Percentiles rank a stretch among this genome's conserved stretches.
Conservation (phyloP, 2,797 vertebrate genomes). For the Diplodus puntazzo region DNA sequence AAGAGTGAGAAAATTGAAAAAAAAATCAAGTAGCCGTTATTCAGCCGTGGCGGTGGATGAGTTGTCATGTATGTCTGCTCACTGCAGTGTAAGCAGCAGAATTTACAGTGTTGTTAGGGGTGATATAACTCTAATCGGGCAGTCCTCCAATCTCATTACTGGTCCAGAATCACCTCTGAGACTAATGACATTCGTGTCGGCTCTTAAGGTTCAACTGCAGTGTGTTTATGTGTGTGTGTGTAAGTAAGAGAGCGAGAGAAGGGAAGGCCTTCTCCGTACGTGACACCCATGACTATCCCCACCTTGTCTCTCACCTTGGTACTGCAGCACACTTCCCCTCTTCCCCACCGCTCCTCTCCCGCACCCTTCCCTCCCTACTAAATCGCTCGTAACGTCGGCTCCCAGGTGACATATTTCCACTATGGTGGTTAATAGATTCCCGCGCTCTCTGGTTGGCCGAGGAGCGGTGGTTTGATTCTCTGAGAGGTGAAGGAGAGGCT, state of each 20-base stretch:
- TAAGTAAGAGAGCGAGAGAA: slow-evolving; percentile 11
- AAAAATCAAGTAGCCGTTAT: slow-evolving; percentile 12
- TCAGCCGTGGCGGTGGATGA: slow-evolving; percentile 22
- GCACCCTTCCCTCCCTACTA: slow-evolving; percentile 53
- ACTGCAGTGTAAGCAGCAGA: slow-evolving; percentile 59
- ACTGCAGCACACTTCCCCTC: slow-evolving; percentile 67
- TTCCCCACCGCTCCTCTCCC: slow-evolving; percentile 32
- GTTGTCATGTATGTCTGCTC: slow-evolving; percentile 43
- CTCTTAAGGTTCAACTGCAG: slow-evolving; percentile 59
- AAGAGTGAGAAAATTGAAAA: background rate
- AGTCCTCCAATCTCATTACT: slow-evolving; percentile 79
- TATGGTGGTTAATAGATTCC: slow-evolving; percentile 62
- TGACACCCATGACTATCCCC: slow-evolving; percentile 85
- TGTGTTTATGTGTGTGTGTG: slow-evolving; percentile 38
- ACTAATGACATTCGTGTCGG: slow-evolving; percentile 67
- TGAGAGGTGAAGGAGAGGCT: slow-evolving; percentile 36
- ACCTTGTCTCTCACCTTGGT: slow-evolving; percentile 87
- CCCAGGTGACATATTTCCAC: slow-evolving; percentile 71
- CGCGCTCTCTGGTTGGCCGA: slow-evolving; percentile 46
- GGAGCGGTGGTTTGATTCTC: slow-evolving; percentile 58
- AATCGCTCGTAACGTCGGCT: slow-evolving; percentile 66
- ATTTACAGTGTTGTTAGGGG: slow-evolving; percentile 66
- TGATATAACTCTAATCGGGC: slow-evolving; percentile 63
- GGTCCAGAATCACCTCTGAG: slow-evolving; percentile 65
- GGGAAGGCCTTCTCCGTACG: slow-evolving; percentile 77